Percentiles rank a stretch among this genome's conserved stretches.
Evolutionary conservation across 2,888 invertebrate species (phyloP).

Genomic region (Heliconius cydno): DNA sequence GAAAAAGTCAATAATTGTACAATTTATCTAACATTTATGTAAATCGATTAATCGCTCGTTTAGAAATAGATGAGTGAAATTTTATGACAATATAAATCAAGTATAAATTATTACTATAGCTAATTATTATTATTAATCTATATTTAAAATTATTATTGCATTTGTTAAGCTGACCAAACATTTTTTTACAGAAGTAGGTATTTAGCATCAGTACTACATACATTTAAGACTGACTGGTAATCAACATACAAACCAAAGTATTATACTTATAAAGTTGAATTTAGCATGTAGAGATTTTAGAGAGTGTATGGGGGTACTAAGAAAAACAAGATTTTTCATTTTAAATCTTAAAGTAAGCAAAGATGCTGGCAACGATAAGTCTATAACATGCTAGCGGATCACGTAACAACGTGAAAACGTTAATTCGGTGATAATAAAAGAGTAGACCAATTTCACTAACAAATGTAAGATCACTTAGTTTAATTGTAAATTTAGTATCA

Average conservation of each 20-base stretch:
- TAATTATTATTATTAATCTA: conserved; percentile 2
- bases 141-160: conserved; percentile 21
- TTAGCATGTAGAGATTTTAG: too few species aligned
- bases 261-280: too few species aligned
- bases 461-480: neutral
- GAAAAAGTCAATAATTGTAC: conserved; percentile 7
- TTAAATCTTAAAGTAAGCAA: neutral
- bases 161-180: neutral
- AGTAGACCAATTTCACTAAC: neutral
- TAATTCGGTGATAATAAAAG: neutral
- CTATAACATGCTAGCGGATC: neutral
- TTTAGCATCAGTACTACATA: neutral
- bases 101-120: conserved; percentile 23
- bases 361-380: neutral
- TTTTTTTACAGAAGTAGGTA: neutral
- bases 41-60: neutral
- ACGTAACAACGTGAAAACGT: neutral
- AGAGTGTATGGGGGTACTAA: neutral
- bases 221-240: too few species aligned
- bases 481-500: conserved; percentile 5
- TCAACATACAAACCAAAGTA: too few species aligned
- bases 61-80: neutral
- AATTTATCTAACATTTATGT: conserved; percentile 1
- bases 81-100: neutral
- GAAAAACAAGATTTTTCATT: neutral